Evolutionary conservation across 2,113 vertebrate species (phyloP).

Genomic region (Myrmecobius fasciatus): DNA sequence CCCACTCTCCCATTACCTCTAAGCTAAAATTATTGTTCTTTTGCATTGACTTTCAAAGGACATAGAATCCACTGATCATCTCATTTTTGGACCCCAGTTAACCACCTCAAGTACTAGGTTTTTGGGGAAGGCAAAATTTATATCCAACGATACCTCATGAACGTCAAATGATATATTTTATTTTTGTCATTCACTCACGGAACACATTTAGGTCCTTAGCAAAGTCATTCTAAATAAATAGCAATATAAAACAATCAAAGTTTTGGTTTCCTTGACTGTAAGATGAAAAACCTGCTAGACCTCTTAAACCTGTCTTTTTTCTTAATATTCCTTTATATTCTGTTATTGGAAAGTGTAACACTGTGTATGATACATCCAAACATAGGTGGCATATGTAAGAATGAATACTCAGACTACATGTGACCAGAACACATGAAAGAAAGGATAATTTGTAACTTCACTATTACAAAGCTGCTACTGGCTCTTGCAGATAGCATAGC

Average conservation of each 20-base stretch:
- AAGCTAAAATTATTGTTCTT: not conserved
- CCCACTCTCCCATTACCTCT: not conserved
- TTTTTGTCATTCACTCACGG: not conserved
- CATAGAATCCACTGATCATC: not conserved
- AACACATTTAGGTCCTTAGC: not conserved
- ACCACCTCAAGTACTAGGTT: too few relatives aligned
- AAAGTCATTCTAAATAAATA: not conserved
- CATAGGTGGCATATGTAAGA: not conserved
- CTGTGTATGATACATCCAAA: not conserved
- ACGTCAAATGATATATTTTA: not conserved
- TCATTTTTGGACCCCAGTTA: not conserved
- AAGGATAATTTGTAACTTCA: not conserved
- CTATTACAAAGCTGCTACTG: not conserved
- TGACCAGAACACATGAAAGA: not conserved
- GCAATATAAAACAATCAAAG: not conserved
- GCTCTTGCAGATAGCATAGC: too few relatives aligned
- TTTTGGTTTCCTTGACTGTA: not conserved
- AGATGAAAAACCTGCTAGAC: not conserved
- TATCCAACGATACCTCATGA: not conserved
- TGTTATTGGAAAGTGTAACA: not conserved
- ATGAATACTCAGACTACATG: not conserved
- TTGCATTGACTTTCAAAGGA: not conserved
- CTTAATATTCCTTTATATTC: not conserved
- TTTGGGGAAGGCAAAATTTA: not conserved
- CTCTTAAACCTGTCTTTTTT: not conserved